phyloP scores from a whole-genome alignment of 2,888 invertebrate species.

The Octodonta nipae region DNA sequence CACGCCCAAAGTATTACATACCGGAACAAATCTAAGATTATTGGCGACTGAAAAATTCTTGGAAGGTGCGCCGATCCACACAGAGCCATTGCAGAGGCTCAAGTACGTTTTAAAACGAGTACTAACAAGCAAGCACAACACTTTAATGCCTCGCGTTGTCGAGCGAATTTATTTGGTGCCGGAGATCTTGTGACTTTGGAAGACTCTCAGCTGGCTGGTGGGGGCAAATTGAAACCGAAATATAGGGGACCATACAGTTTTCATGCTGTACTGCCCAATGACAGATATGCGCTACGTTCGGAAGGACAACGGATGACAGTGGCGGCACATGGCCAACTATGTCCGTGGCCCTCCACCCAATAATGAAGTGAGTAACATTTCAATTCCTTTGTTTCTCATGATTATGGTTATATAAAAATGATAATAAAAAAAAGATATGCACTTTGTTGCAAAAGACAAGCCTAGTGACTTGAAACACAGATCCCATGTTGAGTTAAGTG shows the following conservation, averaged over 20 bases:
- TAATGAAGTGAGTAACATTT: conserved; percentile 1
- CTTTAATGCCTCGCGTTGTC: conserved; percentile 2
- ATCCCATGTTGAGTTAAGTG: too few relatives aligned
- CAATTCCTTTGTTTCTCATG: too few relatives aligned
- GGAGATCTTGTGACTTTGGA: conserved; percentile 10
- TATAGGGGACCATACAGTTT: conserved; percentile 13
- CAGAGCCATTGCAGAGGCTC: conserved; percentile 9
- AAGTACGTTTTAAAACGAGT: conserved; percentile 5
- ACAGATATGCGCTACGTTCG: conserved; percentile 11
- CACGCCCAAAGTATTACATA: neutral
- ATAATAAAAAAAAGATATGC: too few relatives aligned
- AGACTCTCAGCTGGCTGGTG: conserved; percentile 13
- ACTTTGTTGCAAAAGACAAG: too few relatives aligned
- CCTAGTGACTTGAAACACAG: too few relatives aligned
- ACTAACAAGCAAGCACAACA: conserved; percentile 8
- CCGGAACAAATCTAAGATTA: conserved; percentile 7
- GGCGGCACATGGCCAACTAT: conserved; percentile 15
- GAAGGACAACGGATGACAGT: conserved; percentile 12
- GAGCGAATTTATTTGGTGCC: conserved; percentile 1
- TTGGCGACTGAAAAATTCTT: conserved; percentile 12
- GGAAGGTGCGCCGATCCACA: conserved; percentile 7
- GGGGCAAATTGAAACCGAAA: conserved; percentile 12
- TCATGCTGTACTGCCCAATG: conserved; percentile 11
- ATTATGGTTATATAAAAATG: too few relatives aligned
- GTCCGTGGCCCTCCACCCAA: conserved; percentile 8